Evolutionary conservation across 2,113 vertebrate genomes (phyloP), one percentile per base, ranked within the genome.

Genomic region (Nothobranchius kuhntae): DNA sequence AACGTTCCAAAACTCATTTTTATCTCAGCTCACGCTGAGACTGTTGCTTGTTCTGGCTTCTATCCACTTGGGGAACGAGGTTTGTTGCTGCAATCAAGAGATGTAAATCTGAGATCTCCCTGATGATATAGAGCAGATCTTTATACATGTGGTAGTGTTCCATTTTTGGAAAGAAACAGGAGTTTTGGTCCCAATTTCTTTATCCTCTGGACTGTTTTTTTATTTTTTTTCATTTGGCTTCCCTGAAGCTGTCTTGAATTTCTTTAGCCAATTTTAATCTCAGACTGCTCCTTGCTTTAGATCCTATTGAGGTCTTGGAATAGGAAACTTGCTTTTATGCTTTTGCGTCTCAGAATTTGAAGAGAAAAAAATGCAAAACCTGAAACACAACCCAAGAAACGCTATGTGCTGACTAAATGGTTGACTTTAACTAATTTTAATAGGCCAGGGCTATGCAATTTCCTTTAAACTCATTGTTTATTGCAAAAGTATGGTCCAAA

Each of bases 81-180:
- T 81, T 53, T 35, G 30, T 56, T 67, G 74, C 47, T 60, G 61
- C 61, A 79, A 70, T 87, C 71, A 66, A 55, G 72, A 61, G 68
- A 73, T 51, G 36, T 72, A 68, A 68, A 68, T 59, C 50, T 57
- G 60, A 73, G 56, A 64, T 65, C 36, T 77, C 38, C 47, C 42
- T 30, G 3, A 26, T 59, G 68, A 48, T 26, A 45, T 48, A 24
- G 60, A 52, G 53, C 46, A 57, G 30, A 65, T 66, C 40, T 53
- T 67, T 75, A 53, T 50, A 68, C 58, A 61, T 24, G 30, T 42
- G 59, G 61, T 58, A 63, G 51, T 26, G 68, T 69, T 73, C 45
- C 13, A 30, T 61, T 71, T 66, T 71, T 63, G 62, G 68, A 76
- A 63, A 73, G 38, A 30, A 71, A 26, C 70, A 36, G 13, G 26